Evolutionary conservation across 2,888 invertebrate genomes (phyloP).

Genomic region (Cephus nigrinus): DNA sequence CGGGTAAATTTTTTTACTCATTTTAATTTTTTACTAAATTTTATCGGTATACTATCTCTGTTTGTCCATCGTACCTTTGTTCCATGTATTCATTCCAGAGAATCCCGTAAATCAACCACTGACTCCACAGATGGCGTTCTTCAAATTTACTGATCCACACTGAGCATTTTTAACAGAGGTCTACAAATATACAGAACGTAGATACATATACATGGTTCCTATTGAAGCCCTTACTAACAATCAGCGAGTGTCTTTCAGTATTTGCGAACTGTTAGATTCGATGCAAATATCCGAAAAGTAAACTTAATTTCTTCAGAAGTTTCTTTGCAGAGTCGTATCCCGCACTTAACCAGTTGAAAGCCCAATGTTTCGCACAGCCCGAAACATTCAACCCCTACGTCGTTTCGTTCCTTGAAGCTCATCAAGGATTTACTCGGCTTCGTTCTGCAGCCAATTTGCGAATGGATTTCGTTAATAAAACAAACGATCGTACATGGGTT

Average conservation of each 20-base stretch:
- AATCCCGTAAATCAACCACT: not conserved
- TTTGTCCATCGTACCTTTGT: conserved; percentile 7
- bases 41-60: not conserved
- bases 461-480: conserved; percentile 21
- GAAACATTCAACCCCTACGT: not conserved
- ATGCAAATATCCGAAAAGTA: not conserved
- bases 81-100: conserved; percentile 2
- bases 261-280: not conserved
- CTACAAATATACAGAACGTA: too few relatives aligned
- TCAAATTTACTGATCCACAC: not conserved
- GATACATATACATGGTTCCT: too few relatives aligned
- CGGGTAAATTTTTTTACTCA: not conserved
- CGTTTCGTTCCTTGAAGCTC: conserved; percentile 2
- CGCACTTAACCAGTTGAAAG: not conserved
- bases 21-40: not conserved
- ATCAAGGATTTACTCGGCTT: conserved; percentile 10
- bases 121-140: not conserved
- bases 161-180: not conserved
- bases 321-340: not conserved
- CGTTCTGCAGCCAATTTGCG: conserved; percentile 15
- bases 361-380: not conserved
- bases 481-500: conserved; percentile 2
- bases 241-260: not conserved
- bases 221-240: not conserved
- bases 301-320: not conserved